A percentile compares a stretch with the other conserved stretches of the same genome.
Conservation (phyloP, 2,113 vertebrate genomes). For the Alethe diademata region DNA sequence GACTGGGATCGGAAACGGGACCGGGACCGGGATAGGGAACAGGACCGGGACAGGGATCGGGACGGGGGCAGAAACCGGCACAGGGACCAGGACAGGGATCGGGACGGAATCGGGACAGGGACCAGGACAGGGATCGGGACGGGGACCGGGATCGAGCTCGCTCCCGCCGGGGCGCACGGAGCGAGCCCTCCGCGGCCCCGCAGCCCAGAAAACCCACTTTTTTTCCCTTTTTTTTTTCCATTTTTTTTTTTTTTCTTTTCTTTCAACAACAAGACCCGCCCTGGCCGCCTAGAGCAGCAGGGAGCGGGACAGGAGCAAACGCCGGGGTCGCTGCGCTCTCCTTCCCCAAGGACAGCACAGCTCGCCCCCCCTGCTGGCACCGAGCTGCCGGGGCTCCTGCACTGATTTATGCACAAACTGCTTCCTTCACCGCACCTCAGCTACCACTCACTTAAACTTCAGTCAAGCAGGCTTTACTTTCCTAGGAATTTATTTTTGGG, state of each 20-base stretch:
- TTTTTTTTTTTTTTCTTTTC: too few species aligned
- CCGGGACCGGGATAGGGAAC: fast-evolving
- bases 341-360: fast-evolving
- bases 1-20: neutral
- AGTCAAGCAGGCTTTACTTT: neutral
- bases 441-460: neutral
- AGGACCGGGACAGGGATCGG: fast-evolving
- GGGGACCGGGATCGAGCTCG: too few species aligned
- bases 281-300: neutral
- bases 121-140: neutral
- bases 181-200: neutral
- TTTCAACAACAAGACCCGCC: neutral
- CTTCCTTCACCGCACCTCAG: neutral
- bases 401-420: fast-evolving
- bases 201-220: neutral
- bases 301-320: too few species aligned
- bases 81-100: fast-evolving
- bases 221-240: too few species aligned
- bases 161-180: neutral
- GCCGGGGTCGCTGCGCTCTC: too few species aligned
- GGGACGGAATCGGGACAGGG: fast-evolving
- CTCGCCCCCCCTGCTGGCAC: neutral
- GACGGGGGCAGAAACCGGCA: neutral
- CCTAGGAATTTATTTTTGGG: neutral
- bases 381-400: fast-evolving